These are phyloP conservation scores for Gymnocypris eckloni DNA, from an alignment of 2,797 vertebrate species.

Conservation along the genomic window DNA sequence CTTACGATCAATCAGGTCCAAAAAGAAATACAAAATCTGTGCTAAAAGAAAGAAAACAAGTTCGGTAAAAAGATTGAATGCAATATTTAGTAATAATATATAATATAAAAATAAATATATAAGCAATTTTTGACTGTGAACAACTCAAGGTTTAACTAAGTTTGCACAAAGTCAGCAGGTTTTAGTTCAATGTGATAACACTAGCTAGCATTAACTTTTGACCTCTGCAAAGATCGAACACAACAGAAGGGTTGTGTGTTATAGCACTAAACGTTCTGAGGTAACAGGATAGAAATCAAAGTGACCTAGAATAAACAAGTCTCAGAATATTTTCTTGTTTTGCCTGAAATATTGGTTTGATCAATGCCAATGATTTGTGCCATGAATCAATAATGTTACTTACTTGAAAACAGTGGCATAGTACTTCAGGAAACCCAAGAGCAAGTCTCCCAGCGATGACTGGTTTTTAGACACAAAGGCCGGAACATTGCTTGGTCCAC, in stretches of 20 bases:
- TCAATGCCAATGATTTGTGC: background rate
- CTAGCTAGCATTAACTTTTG: background rate
- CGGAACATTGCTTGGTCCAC: slow-evolving; percentile 81
- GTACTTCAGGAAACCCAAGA: slow-evolving; percentile 94
- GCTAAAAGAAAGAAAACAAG: too few species aligned
- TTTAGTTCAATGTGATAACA: background rate
- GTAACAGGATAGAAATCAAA: background rate
- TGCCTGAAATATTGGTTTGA: background rate
- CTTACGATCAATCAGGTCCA: too few species aligned
- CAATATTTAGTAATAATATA: too few species aligned
- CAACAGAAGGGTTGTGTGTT: background rate
- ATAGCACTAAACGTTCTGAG: background rate
- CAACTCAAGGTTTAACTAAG: too few species aligned
- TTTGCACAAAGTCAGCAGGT: background rate
- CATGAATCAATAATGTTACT: slow-evolving; percentile 64
- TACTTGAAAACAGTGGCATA: slow-evolving; percentile 94
- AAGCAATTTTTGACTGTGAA: too few species aligned
- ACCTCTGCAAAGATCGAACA: background rate
- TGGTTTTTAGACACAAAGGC: slow-evolving; percentile 87
- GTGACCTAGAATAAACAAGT: background rate
- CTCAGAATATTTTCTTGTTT: background rate
- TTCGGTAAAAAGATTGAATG: too few species aligned
- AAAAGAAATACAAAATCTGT: too few species aligned
- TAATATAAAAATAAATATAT: too few species aligned
- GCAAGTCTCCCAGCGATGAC: slow-evolving; percentile 88